Evolutionary conservation across 2,113 vertebrate genomes (phyloP).

Genomic region (Pithys albifrons): DNA sequence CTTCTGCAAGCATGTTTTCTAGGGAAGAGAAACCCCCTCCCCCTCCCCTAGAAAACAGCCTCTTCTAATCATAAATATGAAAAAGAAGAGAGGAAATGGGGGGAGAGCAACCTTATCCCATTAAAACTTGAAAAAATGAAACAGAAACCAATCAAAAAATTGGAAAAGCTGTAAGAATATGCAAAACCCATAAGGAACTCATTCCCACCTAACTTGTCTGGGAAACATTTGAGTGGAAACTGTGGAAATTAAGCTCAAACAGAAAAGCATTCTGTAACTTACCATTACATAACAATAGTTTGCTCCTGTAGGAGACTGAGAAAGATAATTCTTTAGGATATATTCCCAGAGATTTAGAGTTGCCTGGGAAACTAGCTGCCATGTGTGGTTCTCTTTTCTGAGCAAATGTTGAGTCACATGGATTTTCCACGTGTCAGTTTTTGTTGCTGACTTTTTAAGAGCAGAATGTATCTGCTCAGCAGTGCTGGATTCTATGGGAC

Average conservation of each 20-base stretch:
- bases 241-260: neutral
- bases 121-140: neutral
- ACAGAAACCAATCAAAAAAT: neutral
- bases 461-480: neutral
- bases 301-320: neutral
- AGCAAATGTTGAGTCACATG: constrained; percentile 30
- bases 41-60: neutral
- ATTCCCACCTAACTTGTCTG: neutral
- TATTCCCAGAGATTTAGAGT: constrained; percentile 16
- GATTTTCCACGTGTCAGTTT: constrained; percentile 21
- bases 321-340: neutral
- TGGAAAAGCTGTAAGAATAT: neutral
- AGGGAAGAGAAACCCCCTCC: rapidly evolving
- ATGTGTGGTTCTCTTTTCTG: constrained; percentile 21
- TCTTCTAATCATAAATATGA: neutral
- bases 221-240: neutral
- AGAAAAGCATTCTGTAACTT: neutral
- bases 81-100: neutral
- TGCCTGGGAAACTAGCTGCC: constrained; percentile 38
- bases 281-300: neutral
- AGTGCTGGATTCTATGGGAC: neutral
- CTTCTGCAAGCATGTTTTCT: neutral
- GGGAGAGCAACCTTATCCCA: neutral
- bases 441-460: constrained; percentile 26
- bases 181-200: neutral